A percentile compares a stretch with the other conserved stretches of the same genome.
Conservation (phyloP, 2,113 vertebrate genomes). For the Murina feae region DNA sequence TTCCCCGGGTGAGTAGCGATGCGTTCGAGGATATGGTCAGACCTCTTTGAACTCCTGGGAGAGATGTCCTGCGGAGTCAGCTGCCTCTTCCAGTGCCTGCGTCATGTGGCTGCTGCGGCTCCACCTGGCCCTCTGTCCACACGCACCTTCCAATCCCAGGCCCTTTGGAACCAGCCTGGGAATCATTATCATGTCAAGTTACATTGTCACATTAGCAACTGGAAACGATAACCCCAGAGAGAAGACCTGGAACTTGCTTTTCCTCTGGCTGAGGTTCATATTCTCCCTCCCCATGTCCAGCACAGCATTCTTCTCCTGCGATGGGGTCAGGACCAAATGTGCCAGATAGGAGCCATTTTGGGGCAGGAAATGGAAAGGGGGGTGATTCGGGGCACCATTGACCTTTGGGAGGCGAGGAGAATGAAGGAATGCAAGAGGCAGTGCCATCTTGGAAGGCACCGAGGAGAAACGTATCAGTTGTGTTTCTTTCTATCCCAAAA, state of each 20-base stretch:
- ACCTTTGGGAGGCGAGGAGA: background rate
- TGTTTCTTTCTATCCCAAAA: background rate
- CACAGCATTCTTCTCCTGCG: background rate
- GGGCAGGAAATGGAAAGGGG: background rate
- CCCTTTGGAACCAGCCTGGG: slow-evolving; percentile 46
- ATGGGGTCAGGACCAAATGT: background rate
- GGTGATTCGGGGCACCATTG: background rate
- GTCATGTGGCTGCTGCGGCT: background rate
- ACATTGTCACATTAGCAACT: slow-evolving; percentile 35
- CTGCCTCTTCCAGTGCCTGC: background rate
- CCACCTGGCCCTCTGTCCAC: background rate
- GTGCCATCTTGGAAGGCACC: slow-evolving; percentile 28
- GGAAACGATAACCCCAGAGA: slow-evolving; percentile 11
- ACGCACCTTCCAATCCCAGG: slow-evolving; percentile 22
- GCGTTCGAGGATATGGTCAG: background rate
- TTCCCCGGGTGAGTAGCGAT: background rate
- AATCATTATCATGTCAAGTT: slow-evolving; percentile 32
- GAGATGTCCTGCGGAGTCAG: background rate
- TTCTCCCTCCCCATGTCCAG: background rate
- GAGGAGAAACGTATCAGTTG: background rate
- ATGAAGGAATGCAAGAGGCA: slow-evolving; percentile 28
- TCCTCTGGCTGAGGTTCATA: background rate
- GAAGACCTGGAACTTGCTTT: slow-evolving; percentile 1
- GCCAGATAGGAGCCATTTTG: background rate
- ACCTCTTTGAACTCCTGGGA: slow-evolving; percentile 9